Percentiles rank a stretch among this genome's conserved stretches.
Conservation (phyloP, 2,113 vertebrate genomes). For the Bungarus multicinctus region DNA sequence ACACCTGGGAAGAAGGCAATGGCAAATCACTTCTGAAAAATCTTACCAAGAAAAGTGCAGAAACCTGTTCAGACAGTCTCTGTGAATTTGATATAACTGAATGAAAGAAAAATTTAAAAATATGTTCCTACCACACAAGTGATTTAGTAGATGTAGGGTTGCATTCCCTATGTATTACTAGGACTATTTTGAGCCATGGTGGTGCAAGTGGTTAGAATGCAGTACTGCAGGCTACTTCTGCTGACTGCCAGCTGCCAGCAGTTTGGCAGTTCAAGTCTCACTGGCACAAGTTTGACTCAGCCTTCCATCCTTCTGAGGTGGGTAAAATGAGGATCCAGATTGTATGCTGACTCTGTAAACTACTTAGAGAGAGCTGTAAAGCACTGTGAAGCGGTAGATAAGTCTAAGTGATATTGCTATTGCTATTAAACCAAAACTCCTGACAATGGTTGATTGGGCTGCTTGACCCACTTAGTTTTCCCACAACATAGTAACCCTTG, state of each 20-base stretch:
- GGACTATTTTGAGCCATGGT: background rate
- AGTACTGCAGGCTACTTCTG: too few relatives aligned
- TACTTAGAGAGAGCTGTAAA: too few relatives aligned
- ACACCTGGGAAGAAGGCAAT: background rate
- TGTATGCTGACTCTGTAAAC: too few relatives aligned
- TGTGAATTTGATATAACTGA: background rate
- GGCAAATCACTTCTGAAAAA: background rate
- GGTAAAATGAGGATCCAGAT: too few relatives aligned
- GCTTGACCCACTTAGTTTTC: background rate
- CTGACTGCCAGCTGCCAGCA: too few relatives aligned
- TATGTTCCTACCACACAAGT: background rate
- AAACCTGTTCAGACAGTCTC: background rate
- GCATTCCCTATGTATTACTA: background rate
- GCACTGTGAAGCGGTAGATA: too few relatives aligned
- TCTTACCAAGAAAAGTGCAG: background rate
- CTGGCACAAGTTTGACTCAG: too few relatives aligned
- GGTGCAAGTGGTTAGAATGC: too few relatives aligned
- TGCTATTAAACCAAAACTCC: background rate
- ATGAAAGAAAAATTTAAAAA: background rate
- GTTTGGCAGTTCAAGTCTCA: too few relatives aligned
- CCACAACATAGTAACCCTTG: background rate
- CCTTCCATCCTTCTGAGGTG: too few relatives aligned
- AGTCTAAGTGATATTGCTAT: too few relatives aligned
- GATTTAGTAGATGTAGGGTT: background rate
- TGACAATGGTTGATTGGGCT: background rate